phyloP scores from a whole-genome alignment of 2,888 invertebrate species.

The Podotricha telesiphe region DNA sequence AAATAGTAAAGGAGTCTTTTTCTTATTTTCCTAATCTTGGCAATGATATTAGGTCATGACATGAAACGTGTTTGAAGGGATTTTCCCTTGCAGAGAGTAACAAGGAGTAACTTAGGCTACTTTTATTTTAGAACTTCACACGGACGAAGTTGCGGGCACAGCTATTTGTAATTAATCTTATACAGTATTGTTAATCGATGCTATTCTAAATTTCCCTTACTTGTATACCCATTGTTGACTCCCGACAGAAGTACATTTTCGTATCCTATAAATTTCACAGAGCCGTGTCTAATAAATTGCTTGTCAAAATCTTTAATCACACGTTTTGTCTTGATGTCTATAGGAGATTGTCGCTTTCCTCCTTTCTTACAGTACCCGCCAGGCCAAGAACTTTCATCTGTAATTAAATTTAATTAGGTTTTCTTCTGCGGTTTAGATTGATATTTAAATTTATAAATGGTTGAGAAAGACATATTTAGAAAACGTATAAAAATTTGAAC shows the following conservation, averaged over 20 bases:
- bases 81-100: too few species aligned
- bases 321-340: conserved; percentile 61
- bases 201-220: conserved; percentile 65
- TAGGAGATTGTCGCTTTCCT: conserved; percentile 70
- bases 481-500: too few species aligned
- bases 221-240: conserved; percentile 88
- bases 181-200: background rate
- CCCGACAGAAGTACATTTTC: conserved; percentile 79
- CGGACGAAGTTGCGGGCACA: too few species aligned
- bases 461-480: too few species aligned
- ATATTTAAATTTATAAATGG: too few species aligned
- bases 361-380: conserved; percentile 60
- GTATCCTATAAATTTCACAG: conserved; percentile 84
- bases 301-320: conserved; percentile 58
- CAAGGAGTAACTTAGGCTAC: too few species aligned
- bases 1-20: too few species aligned
- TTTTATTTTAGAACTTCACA: too few species aligned
- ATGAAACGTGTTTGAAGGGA: too few species aligned
- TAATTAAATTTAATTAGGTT: background rate
- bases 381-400: conserved; percentile 67
- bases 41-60: too few species aligned
- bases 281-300: conserved; percentile 63
- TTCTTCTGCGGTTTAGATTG: too few species aligned
- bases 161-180: background rate
- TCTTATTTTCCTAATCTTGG: too few species aligned